Conservation (phyloP, 2,113 vertebrate species). For the Zosterops lateralis region DNA sequence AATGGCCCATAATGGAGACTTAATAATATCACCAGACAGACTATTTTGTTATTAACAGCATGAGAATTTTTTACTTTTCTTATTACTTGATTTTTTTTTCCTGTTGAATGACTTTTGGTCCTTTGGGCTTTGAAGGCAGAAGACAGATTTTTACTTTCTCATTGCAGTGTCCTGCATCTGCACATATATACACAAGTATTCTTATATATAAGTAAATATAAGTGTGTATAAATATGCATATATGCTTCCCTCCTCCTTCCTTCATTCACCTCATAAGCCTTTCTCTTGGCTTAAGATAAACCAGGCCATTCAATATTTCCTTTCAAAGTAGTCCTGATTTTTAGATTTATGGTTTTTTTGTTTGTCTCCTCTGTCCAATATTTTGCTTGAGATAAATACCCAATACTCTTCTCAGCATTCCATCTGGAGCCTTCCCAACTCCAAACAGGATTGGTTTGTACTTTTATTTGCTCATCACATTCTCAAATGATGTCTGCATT, state of each 20-base stretch:
- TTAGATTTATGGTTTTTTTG: neutral
- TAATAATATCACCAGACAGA: neutral
- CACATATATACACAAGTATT: neutral
- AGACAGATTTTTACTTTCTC: neutral
- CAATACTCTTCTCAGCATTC: neutral
- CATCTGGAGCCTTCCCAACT: neutral
- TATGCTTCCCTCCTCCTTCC: neutral
- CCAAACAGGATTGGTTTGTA: neutral
- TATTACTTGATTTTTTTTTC: neutral
- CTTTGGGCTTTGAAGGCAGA: neutral
- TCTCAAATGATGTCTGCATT: neutral
- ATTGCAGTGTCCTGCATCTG: neutral
- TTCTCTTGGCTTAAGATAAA: neutral
- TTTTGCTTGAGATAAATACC: neutral
- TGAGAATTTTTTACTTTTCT: neutral
- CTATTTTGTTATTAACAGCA: neutral
- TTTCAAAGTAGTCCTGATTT: neutral
- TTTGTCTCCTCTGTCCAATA: neutral
- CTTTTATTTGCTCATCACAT: neutral
- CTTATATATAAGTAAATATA: neutral
- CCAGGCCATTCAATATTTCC: neutral
- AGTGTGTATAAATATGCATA: neutral
- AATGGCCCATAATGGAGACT: neutral
- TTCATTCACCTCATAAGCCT: neutral
- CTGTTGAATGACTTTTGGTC: neutral